These are phyloP conservation scores for Melipona quadrifasciata DNA, from an alignment of 1,140 invertebrate genomes.

Conservation along the genomic window DNA sequence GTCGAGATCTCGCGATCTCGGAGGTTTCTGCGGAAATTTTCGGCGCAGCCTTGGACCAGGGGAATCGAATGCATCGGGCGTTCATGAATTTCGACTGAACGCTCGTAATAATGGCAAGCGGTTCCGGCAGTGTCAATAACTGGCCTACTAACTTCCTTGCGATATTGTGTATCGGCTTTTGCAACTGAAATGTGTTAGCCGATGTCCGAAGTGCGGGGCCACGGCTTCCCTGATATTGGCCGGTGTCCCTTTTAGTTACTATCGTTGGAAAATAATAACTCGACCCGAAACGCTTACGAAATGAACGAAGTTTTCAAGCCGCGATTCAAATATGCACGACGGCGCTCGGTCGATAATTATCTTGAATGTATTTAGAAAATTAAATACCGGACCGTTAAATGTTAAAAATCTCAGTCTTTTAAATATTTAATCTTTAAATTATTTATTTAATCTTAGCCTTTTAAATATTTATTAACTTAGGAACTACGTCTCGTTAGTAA, in stretches of 20 bases:
- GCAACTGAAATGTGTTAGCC: slow-evolving; percentile 56
- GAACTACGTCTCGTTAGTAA: too few relatives aligned
- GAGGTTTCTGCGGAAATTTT: slow-evolving; percentile 8
- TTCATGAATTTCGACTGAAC: slow-evolving; percentile 36
- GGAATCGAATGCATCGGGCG: background rate
- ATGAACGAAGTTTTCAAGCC: background rate
- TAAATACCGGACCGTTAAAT: background rate
- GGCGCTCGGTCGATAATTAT: background rate
- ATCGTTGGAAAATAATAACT: slow-evolving; percentile 44
- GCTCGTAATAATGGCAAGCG: slow-evolving; percentile 25
- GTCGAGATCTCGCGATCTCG: background rate
- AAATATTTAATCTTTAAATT: too few relatives aligned
- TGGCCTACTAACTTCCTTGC: slow-evolving; percentile 53
- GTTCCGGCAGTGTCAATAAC: slow-evolving; percentile 57
- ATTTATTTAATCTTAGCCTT: too few relatives aligned
- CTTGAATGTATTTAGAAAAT: background rate
- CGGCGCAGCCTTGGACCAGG: background rate
- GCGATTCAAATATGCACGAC: background rate
- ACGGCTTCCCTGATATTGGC: slow-evolving; percentile 46
- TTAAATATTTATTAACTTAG: too few relatives aligned
- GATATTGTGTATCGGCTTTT: slow-evolving; percentile 62
- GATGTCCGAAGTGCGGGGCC: slow-evolving; percentile 9
- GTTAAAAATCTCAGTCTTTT: too few relatives aligned
- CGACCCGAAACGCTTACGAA: background rate
- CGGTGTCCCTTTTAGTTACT: slow-evolving; percentile 31